These are phyloP conservation scores for Chrysolina americana DNA, from an alignment of 2,888 invertebrate genomes.

Conservation along the genomic window DNA sequence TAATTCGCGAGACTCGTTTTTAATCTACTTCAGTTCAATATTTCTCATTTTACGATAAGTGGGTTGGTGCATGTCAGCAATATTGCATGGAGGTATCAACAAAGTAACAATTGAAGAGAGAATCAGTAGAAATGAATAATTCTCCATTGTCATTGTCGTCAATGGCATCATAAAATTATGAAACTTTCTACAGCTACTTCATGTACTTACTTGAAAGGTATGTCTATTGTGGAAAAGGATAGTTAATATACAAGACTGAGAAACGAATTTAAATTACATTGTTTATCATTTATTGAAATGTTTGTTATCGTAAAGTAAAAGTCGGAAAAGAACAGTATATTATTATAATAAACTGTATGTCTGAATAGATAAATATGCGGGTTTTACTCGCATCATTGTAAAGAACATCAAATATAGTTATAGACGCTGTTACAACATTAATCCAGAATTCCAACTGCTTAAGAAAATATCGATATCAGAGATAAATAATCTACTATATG, in stretches of 20 bases:
- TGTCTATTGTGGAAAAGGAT: not conserved
- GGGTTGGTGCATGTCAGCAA: not conserved
- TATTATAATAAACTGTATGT: too few species aligned
- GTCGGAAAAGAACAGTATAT: too few species aligned
- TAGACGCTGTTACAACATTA: not conserved
- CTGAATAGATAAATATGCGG: too few species aligned
- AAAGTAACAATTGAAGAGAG: not conserved
- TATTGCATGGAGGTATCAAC: not conserved
- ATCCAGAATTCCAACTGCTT: not conserved
- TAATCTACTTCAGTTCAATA: too few species aligned
- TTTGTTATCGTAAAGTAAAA: too few species aligned
- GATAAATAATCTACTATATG: not conserved
- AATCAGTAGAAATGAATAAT: not conserved
- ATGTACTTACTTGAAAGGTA: not conserved
- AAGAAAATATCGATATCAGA: not conserved
- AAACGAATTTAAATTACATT: too few species aligned
- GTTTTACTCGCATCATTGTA: too few species aligned
- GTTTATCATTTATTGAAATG: too few species aligned
- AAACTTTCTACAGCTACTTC: slow-evolving; percentile 2
- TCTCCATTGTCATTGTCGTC: not conserved
- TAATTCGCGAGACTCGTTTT: too few species aligned
- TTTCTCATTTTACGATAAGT: too few species aligned
- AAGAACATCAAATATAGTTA: too few species aligned
- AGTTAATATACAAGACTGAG: too few species aligned
- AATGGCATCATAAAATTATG: slow-evolving; percentile 1